Percentiles rank a stretch among this genome's conserved stretches.
phyloP scores from a whole-genome alignment of 2,888 invertebrate genomes.

The Sycophila texana region DNA sequence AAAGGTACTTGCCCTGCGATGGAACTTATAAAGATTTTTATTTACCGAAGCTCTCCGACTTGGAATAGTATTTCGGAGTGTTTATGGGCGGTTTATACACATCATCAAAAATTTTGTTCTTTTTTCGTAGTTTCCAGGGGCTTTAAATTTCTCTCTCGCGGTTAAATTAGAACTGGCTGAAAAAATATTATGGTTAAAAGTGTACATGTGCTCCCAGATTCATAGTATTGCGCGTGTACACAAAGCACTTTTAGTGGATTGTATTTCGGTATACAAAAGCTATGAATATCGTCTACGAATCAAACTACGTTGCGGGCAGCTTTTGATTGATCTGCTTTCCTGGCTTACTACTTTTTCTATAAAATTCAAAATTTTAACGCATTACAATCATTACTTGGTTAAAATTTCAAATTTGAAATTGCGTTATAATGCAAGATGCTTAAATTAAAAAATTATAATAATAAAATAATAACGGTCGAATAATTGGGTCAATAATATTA shows the following conservation, averaged over 20 bases:
- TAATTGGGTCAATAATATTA: no score
- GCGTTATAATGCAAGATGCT: no score
- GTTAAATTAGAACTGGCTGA: not conserved
- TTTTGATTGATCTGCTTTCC: no score
- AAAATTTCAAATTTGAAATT: no score
- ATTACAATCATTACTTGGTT: no score
- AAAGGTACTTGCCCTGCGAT: not conserved
- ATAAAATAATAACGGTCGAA: no score
- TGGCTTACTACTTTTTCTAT: no score
- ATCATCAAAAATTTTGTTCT: conserved; percentile 16
- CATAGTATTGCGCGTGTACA: not conserved
- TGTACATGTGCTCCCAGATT: not conserved
- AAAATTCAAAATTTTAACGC: no score
- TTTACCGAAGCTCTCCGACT: conserved; percentile 5
- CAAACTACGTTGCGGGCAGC: no score
- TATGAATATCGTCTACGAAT: no score
- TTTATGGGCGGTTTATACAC: conserved; percentile 17
- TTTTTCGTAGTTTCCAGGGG: not conserved
- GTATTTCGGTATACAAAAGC: no score
- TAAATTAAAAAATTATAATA: no score
- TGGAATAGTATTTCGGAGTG: conserved; percentile 17
- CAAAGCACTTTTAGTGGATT: not conserved
- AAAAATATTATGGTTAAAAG: not conserved
- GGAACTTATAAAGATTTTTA: not conserved
- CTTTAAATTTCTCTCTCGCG: not conserved